phyloP scores from a whole-genome alignment of 2,797 vertebrate species.

The Darevskia nairensis region DNA sequence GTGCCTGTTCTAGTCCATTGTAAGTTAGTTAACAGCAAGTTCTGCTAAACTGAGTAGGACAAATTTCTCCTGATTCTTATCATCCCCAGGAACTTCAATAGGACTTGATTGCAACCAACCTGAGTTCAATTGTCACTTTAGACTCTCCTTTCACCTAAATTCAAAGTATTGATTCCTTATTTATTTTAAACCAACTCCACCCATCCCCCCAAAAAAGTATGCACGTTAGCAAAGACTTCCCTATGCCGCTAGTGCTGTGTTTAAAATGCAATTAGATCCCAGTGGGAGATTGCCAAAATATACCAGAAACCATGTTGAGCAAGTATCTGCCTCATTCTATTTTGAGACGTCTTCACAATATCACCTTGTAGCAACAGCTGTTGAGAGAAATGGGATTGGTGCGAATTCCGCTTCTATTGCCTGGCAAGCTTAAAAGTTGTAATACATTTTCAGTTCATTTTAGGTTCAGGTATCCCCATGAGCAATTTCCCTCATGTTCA shows the following conservation, averaged over 20 bases:
- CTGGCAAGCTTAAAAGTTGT: slow-evolving; percentile 66
- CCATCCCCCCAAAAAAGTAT: slow-evolving; percentile 30
- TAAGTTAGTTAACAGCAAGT: background rate
- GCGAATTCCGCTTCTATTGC: slow-evolving; percentile 70
- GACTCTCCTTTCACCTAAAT: slow-evolving; percentile 3
- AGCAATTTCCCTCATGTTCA: slow-evolving; percentile 65
- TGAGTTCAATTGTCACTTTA: background rate
- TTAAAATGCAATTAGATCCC: slow-evolving; percentile 79
- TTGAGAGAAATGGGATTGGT: slow-evolving; percentile 66
- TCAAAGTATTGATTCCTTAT: slow-evolving; percentile 46
- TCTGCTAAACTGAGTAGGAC: background rate
- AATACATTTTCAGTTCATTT: slow-evolving; percentile 75
- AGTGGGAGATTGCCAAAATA: slow-evolving; percentile 74
- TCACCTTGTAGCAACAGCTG: slow-evolving; percentile 80
- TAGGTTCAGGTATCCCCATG: slow-evolving; percentile 78
- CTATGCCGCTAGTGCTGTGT: slow-evolving; percentile 54
- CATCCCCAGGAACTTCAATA: background rate
- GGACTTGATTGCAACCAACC: background rate
- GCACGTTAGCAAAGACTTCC: slow-evolving; percentile 42
- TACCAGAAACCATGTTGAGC: slow-evolving; percentile 66
- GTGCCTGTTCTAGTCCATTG: too few relatives aligned
- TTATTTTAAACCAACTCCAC: slow-evolving; percentile 64
- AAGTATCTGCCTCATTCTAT: slow-evolving; percentile 73
- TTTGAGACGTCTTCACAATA: slow-evolving; percentile 73
- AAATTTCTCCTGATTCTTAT: background rate